Conservation (phyloP, 1,140 invertebrate genomes). For the Muscidifurax raptorellus region DNA sequence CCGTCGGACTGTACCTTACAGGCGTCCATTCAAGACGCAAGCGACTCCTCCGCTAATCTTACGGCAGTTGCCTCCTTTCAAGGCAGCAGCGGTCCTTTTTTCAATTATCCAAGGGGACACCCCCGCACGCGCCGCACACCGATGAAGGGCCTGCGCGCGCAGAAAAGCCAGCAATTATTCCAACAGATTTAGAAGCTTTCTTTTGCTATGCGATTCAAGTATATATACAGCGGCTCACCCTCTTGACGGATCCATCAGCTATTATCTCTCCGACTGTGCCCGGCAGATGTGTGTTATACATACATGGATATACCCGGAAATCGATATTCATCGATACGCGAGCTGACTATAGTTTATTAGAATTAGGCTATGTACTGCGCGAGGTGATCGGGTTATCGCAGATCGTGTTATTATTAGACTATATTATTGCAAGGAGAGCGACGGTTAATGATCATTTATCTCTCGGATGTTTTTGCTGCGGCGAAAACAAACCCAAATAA, state of each 20-base stretch:
- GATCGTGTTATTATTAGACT: too few species aligned
- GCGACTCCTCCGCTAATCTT: slow-evolving; percentile 53
- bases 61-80: slow-evolving; percentile 54
- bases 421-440: too few species aligned
- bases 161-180: slow-evolving; percentile 58
- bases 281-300: slow-evolving; percentile 54
- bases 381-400: too few species aligned
- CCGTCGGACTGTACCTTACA: background rate
- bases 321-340: slow-evolving; percentile 47
- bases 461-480: background rate
- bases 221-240: slow-evolving; percentile 15
- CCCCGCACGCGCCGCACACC: slow-evolving; percentile 53
- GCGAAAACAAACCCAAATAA: background rate
- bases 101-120: slow-evolving; percentile 43
- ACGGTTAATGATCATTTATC: too few species aligned
- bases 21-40: background rate
- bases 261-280: slow-evolving; percentile 3
- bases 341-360: background rate
- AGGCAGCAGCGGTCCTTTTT: slow-evolving; percentile 32
- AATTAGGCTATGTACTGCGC: too few species aligned
- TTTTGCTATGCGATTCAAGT: background rate
- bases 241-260: slow-evolving; percentile 57
- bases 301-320: slow-evolving; percentile 42
- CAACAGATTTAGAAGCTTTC: slow-evolving; percentile 43
- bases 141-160: background rate